Percentiles rank a stretch among this genome's conserved stretches.
Evolutionary conservation across 2,888 invertebrate species (phyloP).

Genomic region (Chrysolina americana): DNA sequence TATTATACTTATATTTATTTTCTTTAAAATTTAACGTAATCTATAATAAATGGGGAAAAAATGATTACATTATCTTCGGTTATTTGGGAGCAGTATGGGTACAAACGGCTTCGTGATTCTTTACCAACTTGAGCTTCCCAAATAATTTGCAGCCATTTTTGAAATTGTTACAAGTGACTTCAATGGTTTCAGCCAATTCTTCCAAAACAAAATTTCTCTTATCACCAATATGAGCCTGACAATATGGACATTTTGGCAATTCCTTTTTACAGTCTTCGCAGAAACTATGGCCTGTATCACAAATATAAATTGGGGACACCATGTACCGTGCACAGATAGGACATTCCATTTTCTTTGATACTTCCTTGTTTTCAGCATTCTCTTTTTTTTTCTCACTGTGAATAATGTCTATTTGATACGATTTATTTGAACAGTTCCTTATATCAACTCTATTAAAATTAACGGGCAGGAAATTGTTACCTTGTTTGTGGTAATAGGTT

Average conservation of each 20-base stretch:
- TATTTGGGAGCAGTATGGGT: not conserved
- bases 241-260: not conserved
- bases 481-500: constrained; percentile 2
- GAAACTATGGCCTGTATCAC: constrained; percentile 7
- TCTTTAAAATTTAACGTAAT: too few species aligned
- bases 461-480: not conserved
- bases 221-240: not conserved
- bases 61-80: too few species aligned
- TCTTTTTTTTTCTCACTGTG: not conserved
- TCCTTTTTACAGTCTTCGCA: not conserved
- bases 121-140: not conserved
- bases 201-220: constrained; percentile 4
- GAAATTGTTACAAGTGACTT: not conserved
- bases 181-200: constrained; percentile 17
- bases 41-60: too few species aligned
- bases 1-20: too few species aligned
- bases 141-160: not conserved
- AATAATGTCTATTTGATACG: not conserved
- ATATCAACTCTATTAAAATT: not conserved
- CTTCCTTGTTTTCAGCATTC: not conserved
- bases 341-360: constrained; percentile 14
- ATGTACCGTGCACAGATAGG: constrained; percentile 12
- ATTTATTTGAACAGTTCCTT: not conserved
- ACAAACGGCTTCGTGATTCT: not conserved
- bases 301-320: constrained; percentile 10